A percentile compares a stretch with the other conserved stretches of the same genome.
Evolutionary conservation across 2,797 vertebrate species (phyloP).

Genomic region (Artibeus lituratus): DNA sequence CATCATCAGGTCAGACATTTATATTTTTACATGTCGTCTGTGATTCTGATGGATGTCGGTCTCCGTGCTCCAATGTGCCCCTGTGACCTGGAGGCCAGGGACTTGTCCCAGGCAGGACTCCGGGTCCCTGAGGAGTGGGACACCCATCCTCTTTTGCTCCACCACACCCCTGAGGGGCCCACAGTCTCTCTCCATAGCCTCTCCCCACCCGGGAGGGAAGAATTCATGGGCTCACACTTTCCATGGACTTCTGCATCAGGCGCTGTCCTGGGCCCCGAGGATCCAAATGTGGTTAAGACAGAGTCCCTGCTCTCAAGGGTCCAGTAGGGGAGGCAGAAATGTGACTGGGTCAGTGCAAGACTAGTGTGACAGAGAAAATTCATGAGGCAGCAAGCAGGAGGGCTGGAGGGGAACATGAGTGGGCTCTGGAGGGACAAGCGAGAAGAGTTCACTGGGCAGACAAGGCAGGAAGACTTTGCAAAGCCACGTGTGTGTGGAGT

Average conservation of each 20-base stretch:
- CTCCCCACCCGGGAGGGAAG: not conserved
- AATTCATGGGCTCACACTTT: not conserved
- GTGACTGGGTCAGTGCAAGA: no score
- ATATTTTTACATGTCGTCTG: not conserved
- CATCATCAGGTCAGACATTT: not conserved
- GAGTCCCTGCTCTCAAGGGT: not conserved
- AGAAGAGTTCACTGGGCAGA: not conserved
- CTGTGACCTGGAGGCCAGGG: not conserved
- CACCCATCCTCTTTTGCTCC: not conserved
- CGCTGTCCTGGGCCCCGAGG: not conserved
- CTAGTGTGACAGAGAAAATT: rapidly evolving
- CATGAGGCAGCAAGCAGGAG: rapidly evolving
- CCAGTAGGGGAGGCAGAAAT: not conserved
- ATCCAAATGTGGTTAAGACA: not conserved
- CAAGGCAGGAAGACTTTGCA: not conserved
- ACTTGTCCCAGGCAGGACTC: not conserved
- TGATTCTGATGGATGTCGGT: not conserved
- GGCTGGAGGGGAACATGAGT: rapidly evolving
- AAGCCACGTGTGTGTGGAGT: not conserved
- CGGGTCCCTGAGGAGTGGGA: not conserved
- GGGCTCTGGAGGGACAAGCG: not conserved
- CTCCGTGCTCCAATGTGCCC: not conserved
- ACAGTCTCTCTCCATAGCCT: not conserved
- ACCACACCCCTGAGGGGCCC: not conserved
- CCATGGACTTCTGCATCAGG: not conserved